Evolutionary conservation across 2,797 vertebrate species (phyloP), one percentile per base, ranked within the genome.

Genomic region (Megalops cyprinoides): DNA sequence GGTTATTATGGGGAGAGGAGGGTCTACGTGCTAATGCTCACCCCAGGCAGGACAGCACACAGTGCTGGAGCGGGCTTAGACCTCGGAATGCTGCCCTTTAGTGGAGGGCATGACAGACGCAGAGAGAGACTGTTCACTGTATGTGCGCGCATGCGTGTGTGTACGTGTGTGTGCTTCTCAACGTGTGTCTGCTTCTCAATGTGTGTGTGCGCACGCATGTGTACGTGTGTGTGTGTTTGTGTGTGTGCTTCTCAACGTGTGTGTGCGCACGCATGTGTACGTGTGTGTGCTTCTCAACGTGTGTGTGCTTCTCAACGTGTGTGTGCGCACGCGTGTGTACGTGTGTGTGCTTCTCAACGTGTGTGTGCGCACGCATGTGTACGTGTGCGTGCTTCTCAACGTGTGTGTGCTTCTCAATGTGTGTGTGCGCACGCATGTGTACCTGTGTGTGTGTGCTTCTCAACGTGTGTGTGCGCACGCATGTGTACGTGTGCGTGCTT

Each of bases 381-480:
- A 55, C 79, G 23, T 71, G 69, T 73, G 74, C 82, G 37, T 81
- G n/a, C n/a, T n/a, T n/a, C n/a, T n/a, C n/a, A n/a, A n/a, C n/a
- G 80, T 74, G 62, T n/a, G 77, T 77, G 62, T 77, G 49, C 74
- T 77, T 84, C 44, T 48, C 79, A 71, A 77, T 20, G 73, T 81
- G 55, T 71, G 62, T 62, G 56, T 2, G 31, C 34, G 46, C 39
- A n/a, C 48, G 9, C 42, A 4, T 18, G 51, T 31, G 46, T 46
- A 23, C 25, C 48, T 79, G 44, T 9, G 42, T 58, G 53, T 25
- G 49, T 53, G 4, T 25, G 79, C 67, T 77, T 71, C 10, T 42
- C 7, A 58, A 73, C 76, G 42, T 56, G 73, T 80, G 77, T 51
- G 60, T 75, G 53, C n/a, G 9, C 73, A 20, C 74, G 14, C 71